Evolutionary conservation across 2,888 invertebrate genomes (phyloP).

Genomic region (Ichneumoninae sp.): DNA sequence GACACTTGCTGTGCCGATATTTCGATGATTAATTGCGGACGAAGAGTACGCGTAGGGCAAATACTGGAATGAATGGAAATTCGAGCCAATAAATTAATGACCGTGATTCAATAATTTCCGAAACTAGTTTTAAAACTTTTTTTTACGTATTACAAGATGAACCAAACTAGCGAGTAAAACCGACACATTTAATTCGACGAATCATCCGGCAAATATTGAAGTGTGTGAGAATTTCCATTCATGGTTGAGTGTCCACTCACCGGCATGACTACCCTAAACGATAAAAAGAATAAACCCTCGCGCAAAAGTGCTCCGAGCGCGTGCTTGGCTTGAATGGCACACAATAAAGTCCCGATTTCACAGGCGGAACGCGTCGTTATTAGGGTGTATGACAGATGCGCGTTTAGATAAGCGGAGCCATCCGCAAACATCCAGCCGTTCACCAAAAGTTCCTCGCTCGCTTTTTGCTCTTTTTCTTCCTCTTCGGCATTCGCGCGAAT

Average conservation of each 20-base stretch:
- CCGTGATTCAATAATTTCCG: no score
- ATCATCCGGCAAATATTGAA: background rate
- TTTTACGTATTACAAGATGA: background rate
- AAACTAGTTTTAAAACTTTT: no score
- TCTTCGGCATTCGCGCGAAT: slow-evolving; percentile 23
- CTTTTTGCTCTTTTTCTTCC: slow-evolving; percentile 5
- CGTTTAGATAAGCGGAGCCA: slow-evolving; percentile 70
- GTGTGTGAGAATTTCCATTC: background rate
- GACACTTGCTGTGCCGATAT: no score
- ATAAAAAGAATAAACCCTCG: background rate
- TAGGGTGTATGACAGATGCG: slow-evolving; percentile 82
- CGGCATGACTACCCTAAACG: background rate
- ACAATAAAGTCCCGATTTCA: slow-evolving; percentile 70
- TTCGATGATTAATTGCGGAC: no score
- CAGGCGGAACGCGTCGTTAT: slow-evolving; percentile 74
- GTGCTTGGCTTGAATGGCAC: slow-evolving; percentile 64
- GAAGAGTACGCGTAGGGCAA: no score
- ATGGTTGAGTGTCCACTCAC: background rate
- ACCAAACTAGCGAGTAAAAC: background rate
- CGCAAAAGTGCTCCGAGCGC: background rate
- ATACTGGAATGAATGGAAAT: no score
- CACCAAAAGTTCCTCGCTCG: slow-evolving; percentile 49
- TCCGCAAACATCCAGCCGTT: slow-evolving; percentile 31
- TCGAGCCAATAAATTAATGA: no score
- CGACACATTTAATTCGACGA: background rate